Conservation (phyloP, 2,113 vertebrate species). For the Scytalopus superciliaris region DNA sequence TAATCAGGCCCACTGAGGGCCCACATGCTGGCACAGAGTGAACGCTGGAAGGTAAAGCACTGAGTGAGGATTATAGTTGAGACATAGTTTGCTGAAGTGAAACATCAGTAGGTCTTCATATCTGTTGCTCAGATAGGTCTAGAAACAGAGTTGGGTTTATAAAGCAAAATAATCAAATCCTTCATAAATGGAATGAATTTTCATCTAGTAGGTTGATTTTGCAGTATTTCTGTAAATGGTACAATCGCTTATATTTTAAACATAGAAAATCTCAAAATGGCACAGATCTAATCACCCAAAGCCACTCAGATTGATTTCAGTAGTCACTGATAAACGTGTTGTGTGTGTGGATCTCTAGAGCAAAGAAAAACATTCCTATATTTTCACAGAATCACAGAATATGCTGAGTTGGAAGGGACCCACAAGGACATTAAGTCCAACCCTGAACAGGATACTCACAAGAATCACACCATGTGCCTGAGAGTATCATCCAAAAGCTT, state of each 20-base stretch:
- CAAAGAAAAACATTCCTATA: not conserved
- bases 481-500: not conserved
- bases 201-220: not conserved
- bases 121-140: not conserved
- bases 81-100: not conserved
- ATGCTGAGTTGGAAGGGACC: not conserved
- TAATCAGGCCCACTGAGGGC: slow-evolving; percentile 32
- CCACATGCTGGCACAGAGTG: not conserved
- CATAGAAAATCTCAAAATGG: not conserved
- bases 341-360: not conserved
- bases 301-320: not conserved
- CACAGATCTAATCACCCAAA: not conserved
- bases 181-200: not conserved
- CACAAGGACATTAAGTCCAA: not conserved
- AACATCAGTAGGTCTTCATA: not conserved
- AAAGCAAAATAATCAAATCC: not conserved
- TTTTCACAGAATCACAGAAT: not conserved
- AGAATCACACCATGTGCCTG: not conserved
- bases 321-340: not conserved
- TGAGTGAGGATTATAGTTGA: not conserved
- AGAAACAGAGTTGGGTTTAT: not conserved
- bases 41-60: not conserved
- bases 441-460: not conserved
- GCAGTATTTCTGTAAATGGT: not conserved
- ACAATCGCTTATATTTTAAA: not conserved